Base-by-base conservation (phyloP, 1,140 invertebrate genomes). In the Pseudomyrmex dendroicus region DNA sequence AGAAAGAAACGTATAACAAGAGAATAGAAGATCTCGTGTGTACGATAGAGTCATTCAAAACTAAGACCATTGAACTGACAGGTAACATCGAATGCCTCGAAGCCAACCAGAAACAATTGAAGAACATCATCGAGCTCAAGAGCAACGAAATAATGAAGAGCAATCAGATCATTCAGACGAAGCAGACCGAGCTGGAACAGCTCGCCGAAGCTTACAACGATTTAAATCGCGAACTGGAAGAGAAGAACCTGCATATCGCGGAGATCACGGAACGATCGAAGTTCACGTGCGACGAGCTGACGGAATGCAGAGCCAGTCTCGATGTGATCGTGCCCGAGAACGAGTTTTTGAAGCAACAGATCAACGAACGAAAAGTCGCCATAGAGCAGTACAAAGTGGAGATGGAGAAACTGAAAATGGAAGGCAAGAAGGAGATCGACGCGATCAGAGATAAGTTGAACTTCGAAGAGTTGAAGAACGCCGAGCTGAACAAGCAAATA, bases 271-370 rank as follows among this genome's bases (percentile, higher is more conserved):
- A 17, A 9, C 54, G 91, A 20, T 48, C 94, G 7, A 93, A 93
- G 82, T 77, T 73, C 5, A 93, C 94, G 59, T 91, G 92, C 12
- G 93, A 94, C 61, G 86, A 90, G 52, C 25, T 93, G 5, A 91
- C 91, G 0, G 93, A 94, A 62, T 93, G 93, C 57, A 93, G 92
- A 72, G 87, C 85, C 0, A 91, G 92, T 73, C 59, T 93, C 2
- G 92, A 94, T 62, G 90, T 50, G 1, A 83, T 93, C 3, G 85
- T 83, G 48, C 89, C 92, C 2, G 91, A 93, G 15, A 92, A 91
- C 59, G 87, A 94, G 12, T 12, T 73, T 9, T 70, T 94, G 46
- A 87, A 91, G 57, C 76, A 90, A 15, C 91, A 94, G 68, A 20
- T 89, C 10, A 35, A 64, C 0, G 91, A 91, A 2, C 73, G 87